Base-by-base conservation (phyloP, 2,797 vertebrate species). In the Falco biarmicus region DNA sequence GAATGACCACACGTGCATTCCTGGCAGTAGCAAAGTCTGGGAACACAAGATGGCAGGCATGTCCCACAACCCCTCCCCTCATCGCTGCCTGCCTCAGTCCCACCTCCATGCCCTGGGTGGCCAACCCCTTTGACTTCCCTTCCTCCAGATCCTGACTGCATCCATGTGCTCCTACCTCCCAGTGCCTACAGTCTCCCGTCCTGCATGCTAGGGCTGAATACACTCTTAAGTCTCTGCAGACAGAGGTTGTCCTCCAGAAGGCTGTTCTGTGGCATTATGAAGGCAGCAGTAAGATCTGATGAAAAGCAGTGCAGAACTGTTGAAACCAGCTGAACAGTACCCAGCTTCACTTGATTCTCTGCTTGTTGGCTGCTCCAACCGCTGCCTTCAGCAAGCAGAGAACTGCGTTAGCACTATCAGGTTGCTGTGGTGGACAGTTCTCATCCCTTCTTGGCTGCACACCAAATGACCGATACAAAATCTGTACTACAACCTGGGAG, bases 401-500 rank as follows among this genome's bases (percentile, higher is more conserved):
- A 74, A 8, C 25, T 65, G 60, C 28, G 18, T 11, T 4, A 4
- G 19, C 7, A 6, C 34, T 11, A 3, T 9, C 26, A 31, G 37
- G 25, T 6, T 80, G 69, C 57, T 79, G 39, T 68, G 48, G 76
- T 94, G 89, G 65, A 90, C 89, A 92, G 74, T 86, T 96, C 76
- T 84, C 37, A 22, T 64, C 69, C 31, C 45, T 75, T 43, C 76
- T 54, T 90, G 88, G 69, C 88, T 83, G 68, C 43, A 31, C 43
- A 71, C 11, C 64, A 87, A 80, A 73, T n/a, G 51, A 43, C n/a
- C 71, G 75, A 61, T 31, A 34, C 37, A 90, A 79, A 45, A 10
- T 39, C 65, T 84, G 37, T 45, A 11, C 34, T 81, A 29, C 8
- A 57, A 65, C 37, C 37, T 47, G n/a, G 37, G 65, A 89, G 94